A percentile compares a stretch with the other conserved stretches of the same genome.
These are phyloP conservation scores for Drosophila falleni DNA, from an alignment of 2,888 invertebrate species.

Conservation along the genomic window DNA sequence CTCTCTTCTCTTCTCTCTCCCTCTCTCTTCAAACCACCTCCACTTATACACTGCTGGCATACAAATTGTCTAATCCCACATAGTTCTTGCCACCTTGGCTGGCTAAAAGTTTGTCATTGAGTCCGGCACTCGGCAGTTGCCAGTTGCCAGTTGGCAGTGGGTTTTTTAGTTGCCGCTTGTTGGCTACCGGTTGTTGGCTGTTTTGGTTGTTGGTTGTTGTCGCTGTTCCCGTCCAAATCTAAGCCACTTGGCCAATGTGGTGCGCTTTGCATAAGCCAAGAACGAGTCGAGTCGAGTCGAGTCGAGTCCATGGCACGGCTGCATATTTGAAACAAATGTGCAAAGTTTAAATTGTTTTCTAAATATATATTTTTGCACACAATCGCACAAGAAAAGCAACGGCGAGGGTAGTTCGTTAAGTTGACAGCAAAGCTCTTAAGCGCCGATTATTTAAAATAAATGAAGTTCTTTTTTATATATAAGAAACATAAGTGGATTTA, in stretches of 20 bases:
- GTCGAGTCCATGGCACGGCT: slow-evolving; percentile 35
- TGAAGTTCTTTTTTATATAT: not conserved
- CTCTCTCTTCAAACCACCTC: no score
- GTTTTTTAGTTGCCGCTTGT: not conserved
- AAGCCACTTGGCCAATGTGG: slow-evolving; percentile 69
- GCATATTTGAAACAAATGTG: slow-evolving; percentile 81
- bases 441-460: not conserved
- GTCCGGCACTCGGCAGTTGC: slow-evolving; percentile 19
- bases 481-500: no score
- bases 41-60: slow-evolving; percentile 48
- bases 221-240: slow-evolving; percentile 50
- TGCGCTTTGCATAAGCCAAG: slow-evolving; percentile 63
- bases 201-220: slow-evolving; percentile 3
- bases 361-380: slow-evolving; percentile 65
- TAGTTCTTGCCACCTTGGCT: slow-evolving; percentile 78
- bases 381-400: slow-evolving; percentile 24
- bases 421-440: slow-evolving; percentile 5
- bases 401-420: slow-evolving; percentile 26
- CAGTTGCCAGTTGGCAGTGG: slow-evolving; percentile 9
- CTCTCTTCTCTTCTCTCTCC: not conserved
- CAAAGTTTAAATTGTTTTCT: slow-evolving; percentile 82
- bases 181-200: slow-evolving; percentile 1
- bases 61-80: slow-evolving; percentile 80
- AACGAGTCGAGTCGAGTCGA: slow-evolving; percentile 9
- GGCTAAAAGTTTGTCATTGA: slow-evolving; percentile 52